phyloP scores from a whole-genome alignment of 2,888 invertebrate species.

The Adela reaumurella region DNA sequence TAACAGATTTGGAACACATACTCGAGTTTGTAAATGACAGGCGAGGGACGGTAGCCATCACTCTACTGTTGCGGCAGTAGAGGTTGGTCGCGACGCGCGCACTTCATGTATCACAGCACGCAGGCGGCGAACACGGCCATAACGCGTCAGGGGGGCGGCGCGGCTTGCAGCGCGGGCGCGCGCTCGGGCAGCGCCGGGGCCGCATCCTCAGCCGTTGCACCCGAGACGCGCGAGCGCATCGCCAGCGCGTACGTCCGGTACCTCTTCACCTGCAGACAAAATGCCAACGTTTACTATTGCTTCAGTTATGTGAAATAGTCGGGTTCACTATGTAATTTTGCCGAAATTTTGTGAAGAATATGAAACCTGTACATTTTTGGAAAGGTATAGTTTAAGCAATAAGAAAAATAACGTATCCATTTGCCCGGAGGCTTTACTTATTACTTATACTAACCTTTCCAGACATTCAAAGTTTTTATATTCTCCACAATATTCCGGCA shows the following conservation, averaged over 20 bases:
- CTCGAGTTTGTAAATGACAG: too few species aligned
- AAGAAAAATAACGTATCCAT: too few species aligned
- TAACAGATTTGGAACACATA: too few species aligned
- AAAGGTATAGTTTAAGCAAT: too few species aligned
- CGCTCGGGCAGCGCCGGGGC: conserved; percentile 61
- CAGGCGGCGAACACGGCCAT: conserved; percentile 81
- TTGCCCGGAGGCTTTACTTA: too few species aligned
- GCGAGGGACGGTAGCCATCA: too few species aligned
- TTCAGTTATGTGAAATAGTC: not conserved
- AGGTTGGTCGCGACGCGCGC: conserved; percentile 10
- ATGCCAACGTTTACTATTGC: not conserved
- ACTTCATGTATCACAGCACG: conserved; percentile 55
- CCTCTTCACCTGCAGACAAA: conserved; percentile 65
- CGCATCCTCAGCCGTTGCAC: conserved; percentile 26
- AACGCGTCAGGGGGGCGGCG: conserved; percentile 62
- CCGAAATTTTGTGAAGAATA: too few species aligned
- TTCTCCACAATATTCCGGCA: too few species aligned
- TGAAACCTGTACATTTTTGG: too few species aligned
- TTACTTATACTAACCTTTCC: too few species aligned
- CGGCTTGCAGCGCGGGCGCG: conserved; percentile 20
- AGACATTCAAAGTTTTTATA: too few species aligned
- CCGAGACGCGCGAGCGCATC: conserved; percentile 63
- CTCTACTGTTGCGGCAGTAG: not conserved
- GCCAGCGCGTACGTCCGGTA: conserved; percentile 80
- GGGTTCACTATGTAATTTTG: too few species aligned